Base-by-base conservation (phyloP, 2,113 vertebrate genomes). In the Scopus umbretta region DNA sequence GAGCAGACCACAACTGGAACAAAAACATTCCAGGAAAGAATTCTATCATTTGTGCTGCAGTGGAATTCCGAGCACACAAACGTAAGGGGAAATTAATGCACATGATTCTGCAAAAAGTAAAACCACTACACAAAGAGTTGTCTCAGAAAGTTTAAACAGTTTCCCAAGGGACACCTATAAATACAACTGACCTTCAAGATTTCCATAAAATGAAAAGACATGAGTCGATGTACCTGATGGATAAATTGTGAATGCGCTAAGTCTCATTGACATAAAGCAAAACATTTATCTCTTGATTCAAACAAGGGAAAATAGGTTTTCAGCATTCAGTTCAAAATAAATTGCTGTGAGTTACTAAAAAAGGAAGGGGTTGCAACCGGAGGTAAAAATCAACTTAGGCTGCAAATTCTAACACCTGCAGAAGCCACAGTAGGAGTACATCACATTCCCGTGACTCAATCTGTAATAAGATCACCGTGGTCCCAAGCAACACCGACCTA, bases 381-480 rank as follows among this genome's bases (percentile, higher is more conserved):
- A 79, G 4, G 20, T 42, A 86, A 87, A 89, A 49, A 78, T 72
- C 50, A 66, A 10, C 29, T 70, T 23, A 13, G n/a, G 42, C 34
- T 75, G 52, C n/a, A 72, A 63, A 80, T 50, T 81, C 26, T n/a
- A 74, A 63, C 14, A 67, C 5, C n/a, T 67, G 27, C 23, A 80
- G 58, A 87, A 87, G 45, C 49, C 66, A 20, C 2, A 62, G 26
- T 2, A 73, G 21, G 34, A 87, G 74, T 3, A 32, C 11, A 70
- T 27, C 40, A 43, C 15, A 20, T n/a, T 80, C 34, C 76, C 67
- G 38, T 38, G 47, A 85, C 29, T 10, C 36, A 70, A 16, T 5
- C 2, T 2, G 0, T 13, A 56, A 4, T 23, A 56, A 38, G 7
- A 36, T 45, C 1, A 0, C 32, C 1, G 5, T 7, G 30, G 8